Base-by-base conservation (phyloP, 1,140 invertebrate species). In the Eupristina koningsbergeri region DNA sequence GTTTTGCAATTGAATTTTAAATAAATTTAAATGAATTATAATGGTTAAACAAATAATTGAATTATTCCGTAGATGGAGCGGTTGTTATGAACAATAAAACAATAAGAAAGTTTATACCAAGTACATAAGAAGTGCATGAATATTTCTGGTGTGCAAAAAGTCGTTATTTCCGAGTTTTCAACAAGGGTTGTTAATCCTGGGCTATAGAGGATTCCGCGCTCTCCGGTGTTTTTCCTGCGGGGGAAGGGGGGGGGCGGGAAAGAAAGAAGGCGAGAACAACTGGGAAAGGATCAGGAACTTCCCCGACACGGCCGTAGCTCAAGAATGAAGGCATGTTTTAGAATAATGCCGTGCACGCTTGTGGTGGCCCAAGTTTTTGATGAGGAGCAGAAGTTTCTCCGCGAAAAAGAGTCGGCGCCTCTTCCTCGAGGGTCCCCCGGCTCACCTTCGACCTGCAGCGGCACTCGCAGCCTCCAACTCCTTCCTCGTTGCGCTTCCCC, bases 201-300 rank as follows among this genome's bases (percentile, higher is more conserved):
- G 41, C 69, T 76, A 67, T 67, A 76, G 45, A 76, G n/a, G 22
- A 26, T n/a, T n/a, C n/a, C n/a, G 0, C 63, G 29, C 15, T 45
- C 58, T 80, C 67, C 9, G 34, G 53, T 45, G 50, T 80, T 80
- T 80, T 80, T 80, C 71, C 77, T 45, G 83, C 63, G 69, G 41
- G 58, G 77, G 69, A 26, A 1, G 53, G 31, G n/a, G 36, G 1
- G 13, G 41, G 13, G 61, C 6, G 29, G 15, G 71, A 45, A 80
- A 45, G 78, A 29, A 53, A 31, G 77, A 45, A 31, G 45, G n/a
- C 41, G 67, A 34, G 0, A 17, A 9, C 6, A 29, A 69, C 34
- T 41, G 80, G 82, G 79, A 81, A 81, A 67, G 83, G 85, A 86
- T 86, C 85, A 82, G 82, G 82, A 86, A 86, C 79, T 86, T 86